Base-by-base conservation (phyloP, 1,140 invertebrate genomes). In the Geopemphigus sp. region DNA sequence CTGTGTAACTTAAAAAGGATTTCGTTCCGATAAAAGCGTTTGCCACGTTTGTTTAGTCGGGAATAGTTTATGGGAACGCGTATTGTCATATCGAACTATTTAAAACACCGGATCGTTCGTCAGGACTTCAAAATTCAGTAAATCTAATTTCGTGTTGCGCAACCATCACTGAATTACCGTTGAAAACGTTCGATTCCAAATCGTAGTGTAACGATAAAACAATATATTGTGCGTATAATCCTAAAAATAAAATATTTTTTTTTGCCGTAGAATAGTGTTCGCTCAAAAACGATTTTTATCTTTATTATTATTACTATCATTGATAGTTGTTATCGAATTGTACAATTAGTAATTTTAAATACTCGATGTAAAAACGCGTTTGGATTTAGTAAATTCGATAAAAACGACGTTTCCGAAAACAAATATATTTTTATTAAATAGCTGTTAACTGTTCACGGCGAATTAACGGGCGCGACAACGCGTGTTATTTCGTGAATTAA, bases 401-500 rank as follows among this genome's bases (percentile, higher is more conserved):
- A 29, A 29, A 64, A 14, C 11, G 0, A 5, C 57, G 11, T 19
- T 47, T 50, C 8, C 8, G 3, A 3, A 39, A 39, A 39, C 32
- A 39, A 39, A 39, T 39, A 39, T 39, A 39, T 39, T 22, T 15
- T 19, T 29, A 72, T 22, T 53, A 53, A 53, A 45, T 66, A 10
- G 6, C 8, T 10, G 4, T 15, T 53, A 5, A 54, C 1, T 4
- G 26, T n/a, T 32, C 54, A 29, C 26, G 26, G 47, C 26, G 19
- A 54, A 56, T 29, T 15, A 56, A 54, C 54, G 50, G 50, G 50
- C 24, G 24, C 53, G 54, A 72, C 15, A 10, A 50, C 12, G 12
- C 17, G 68, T 72, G 54, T 72, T 72, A 22, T 39, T 64, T 32
- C 32, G 15, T 47, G n/a, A 50, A 72, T 26, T n/a, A 54, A 57